Evolutionary conservation across 2,888 invertebrate genomes (phyloP).

Genomic region (Eristalis arbustorum): DNA sequence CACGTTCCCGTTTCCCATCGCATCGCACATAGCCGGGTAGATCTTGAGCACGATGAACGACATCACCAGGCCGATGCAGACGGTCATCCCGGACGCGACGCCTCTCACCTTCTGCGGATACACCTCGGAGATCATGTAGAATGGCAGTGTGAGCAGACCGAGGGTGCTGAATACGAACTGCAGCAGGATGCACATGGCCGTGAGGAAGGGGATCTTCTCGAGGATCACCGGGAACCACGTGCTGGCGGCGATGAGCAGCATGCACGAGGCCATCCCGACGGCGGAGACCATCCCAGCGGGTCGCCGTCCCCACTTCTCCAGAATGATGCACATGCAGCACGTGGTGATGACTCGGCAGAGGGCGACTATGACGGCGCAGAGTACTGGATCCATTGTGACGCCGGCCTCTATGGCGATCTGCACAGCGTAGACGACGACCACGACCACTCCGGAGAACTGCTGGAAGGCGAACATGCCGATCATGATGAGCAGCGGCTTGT

Average conservation of each 20-base stretch:
- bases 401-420: slow-evolving; percentile 84
- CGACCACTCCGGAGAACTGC: slow-evolving; percentile 87
- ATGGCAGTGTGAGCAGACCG: slow-evolving; percentile 84
- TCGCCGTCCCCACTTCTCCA: slow-evolving; percentile 84
- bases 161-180: slow-evolving; percentile 81
- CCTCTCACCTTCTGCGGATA: slow-evolving; percentile 85
- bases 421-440: slow-evolving; percentile 87
- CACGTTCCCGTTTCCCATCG: slow-evolving; percentile 83
- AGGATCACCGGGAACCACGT: slow-evolving; percentile 79
- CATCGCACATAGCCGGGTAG: slow-evolving; percentile 83
- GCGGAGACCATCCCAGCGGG: slow-evolving; percentile 85
- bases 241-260: slow-evolving; percentile 82
- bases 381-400: slow-evolving; percentile 83
- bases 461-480: slow-evolving; percentile 85
- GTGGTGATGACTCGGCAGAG: slow-evolving; percentile 84
- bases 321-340: slow-evolving; percentile 83
- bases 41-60: slow-evolving; percentile 86
- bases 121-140: slow-evolving; percentile 88
- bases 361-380: slow-evolving; percentile 86
- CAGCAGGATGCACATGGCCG: slow-evolving; percentile 76
- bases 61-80: slow-evolving; percentile 84
- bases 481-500: slow-evolving; percentile 81
- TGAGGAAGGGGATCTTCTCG: slow-evolving; percentile 74
- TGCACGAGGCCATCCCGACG: slow-evolving; percentile 83
- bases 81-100: slow-evolving; percentile 85